Percentiles rank a stretch among this genome's conserved stretches.
Conservation (phyloP, 2,888 invertebrate genomes). For the Tetropium fuscum region DNA sequence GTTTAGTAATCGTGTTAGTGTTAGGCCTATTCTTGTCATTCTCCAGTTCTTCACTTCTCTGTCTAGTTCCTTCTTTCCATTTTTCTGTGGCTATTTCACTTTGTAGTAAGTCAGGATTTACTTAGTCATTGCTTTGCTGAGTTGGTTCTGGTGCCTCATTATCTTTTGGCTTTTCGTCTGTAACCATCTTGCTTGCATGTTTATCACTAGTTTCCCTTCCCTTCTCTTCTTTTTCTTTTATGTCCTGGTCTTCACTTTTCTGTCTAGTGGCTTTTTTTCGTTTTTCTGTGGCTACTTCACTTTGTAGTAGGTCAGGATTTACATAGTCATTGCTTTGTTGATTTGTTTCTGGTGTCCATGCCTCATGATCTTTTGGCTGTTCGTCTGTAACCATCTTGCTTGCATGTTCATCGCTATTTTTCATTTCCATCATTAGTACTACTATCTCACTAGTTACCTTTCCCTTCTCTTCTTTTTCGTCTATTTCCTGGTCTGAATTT, state of each 20-base stretch:
- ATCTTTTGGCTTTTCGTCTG: no score
- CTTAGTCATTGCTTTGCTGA: no score
- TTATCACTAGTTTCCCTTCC: no score
- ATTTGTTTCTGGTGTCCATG: slow-evolving; percentile 5
- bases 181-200: no score
- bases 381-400: slow-evolving; percentile 2
- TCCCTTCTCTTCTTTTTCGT: no score
- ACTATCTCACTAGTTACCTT: slow-evolving; percentile 6
- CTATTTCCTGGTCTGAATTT: no score
- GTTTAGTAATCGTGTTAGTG: slow-evolving; percentile 5
- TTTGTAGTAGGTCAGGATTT: slow-evolving; percentile 12
- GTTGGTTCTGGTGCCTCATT: no score
- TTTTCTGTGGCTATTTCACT: slow-evolving; percentile 15
- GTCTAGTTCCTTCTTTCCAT: slow-evolving; percentile 4
- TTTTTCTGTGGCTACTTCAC: slow-evolving; percentile 12
- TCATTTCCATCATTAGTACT: slow-evolving; percentile 10
- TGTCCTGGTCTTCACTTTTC: slow-evolving; percentile 6
- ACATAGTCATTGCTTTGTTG: slow-evolving; percentile 10
- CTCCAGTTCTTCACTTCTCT: slow-evolving; percentile 8
- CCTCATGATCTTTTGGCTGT: slow-evolving; percentile 3
- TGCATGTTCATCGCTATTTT: slow-evolving; percentile 9
- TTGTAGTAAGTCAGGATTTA: no score
- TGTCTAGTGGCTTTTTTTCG: slow-evolving; percentile 2
- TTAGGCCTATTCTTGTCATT: slow-evolving; percentile 8
- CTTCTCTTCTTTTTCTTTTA: slow-evolving; percentile 3